phyloP scores from a whole-genome alignment of 2,888 invertebrate species.

The Oligia latruncula region DNA sequence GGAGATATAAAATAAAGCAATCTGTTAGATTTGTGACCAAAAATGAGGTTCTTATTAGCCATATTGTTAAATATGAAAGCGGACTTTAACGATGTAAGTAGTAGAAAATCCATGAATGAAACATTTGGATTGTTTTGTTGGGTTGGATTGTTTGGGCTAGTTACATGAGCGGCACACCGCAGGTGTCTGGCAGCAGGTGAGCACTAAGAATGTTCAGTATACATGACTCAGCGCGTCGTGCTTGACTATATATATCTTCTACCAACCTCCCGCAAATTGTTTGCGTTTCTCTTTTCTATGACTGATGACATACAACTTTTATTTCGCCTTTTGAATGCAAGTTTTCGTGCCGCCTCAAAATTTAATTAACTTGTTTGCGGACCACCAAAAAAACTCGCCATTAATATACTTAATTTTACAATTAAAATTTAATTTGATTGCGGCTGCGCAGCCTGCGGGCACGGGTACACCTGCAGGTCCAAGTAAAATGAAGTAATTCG shows the following conservation, averaged over 20 bases:
- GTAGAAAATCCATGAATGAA: conserved; percentile 25
- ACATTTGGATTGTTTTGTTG: conserved; percentile 43
- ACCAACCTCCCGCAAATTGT: conserved; percentile 28
- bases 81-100: not conserved
- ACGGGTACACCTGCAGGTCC: conserved; percentile 76
- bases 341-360: conserved; percentile 46
- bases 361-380: conserved; percentile 69
- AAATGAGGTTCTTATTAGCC: conserved; percentile 17
- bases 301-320: conserved; percentile 26
- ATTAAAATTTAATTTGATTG: conserved; percentile 80
- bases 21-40: conserved; percentile 26
- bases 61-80: conserved; percentile 10
- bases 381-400: conserved; percentile 67
- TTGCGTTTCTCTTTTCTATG: conserved; percentile 15
- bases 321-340: conserved; percentile 41
- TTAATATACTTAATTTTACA: conserved; percentile 76
- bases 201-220: conserved; percentile 72
- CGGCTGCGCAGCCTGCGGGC: conserved; percentile 64
- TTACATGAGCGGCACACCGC: conserved; percentile 72
- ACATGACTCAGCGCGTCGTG: conserved; percentile 77
- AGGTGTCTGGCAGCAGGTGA: conserved; percentile 81
- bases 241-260: conserved; percentile 71
- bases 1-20: conserved; percentile 50
- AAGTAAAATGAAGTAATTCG: conserved; percentile 84
- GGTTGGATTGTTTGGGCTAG: conserved; percentile 56